Conservation (phyloP, 2,888 invertebrate species). For the Bombylius major region DNA sequence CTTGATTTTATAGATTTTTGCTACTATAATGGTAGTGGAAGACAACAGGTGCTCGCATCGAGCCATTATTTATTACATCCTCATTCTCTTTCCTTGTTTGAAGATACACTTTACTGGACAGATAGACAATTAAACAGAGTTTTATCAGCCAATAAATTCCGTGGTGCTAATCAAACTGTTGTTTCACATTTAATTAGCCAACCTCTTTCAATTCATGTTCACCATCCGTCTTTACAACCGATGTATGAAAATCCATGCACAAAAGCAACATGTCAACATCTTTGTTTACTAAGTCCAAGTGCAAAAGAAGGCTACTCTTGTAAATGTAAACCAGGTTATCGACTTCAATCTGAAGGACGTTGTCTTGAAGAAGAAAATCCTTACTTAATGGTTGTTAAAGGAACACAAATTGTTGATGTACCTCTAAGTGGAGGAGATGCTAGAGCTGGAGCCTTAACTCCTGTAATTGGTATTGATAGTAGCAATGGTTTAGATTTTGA, state of each 20-base stretch:
- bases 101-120: constrained; percentile 94
- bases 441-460: constrained; percentile 65
- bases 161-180: constrained; percentile 82
- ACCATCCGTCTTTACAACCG: constrained; percentile 90
- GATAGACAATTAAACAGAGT: constrained; percentile 87
- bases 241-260: constrained; percentile 63
- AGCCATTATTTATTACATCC: constrained; percentile 92
- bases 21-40: constrained; percentile 84
- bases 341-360: constrained; percentile 50
- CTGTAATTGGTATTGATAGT: constrained; percentile 77
- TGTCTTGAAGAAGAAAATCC: constrained; percentile 78
- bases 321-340: constrained; percentile 82
- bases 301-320: constrained; percentile 62
- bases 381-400: constrained; percentile 80
- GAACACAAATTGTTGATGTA: constrained; percentile 78
- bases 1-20: constrained; percentile 96
- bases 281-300: constrained; percentile 81
- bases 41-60: constrained; percentile 76
- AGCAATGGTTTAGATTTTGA: constrained; percentile 89
- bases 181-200: constrained; percentile 90
- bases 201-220: constrained; percentile 88
- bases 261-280: constrained; percentile 65
- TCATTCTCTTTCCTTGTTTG: constrained; percentile 87
- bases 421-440: constrained; percentile 63
- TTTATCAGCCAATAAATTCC: constrained; percentile 81